Evolutionary conservation across 2,888 invertebrate species (phyloP), one percentile per base, ranked within the genome.

Genomic region (Drosophila birchii): DNA sequence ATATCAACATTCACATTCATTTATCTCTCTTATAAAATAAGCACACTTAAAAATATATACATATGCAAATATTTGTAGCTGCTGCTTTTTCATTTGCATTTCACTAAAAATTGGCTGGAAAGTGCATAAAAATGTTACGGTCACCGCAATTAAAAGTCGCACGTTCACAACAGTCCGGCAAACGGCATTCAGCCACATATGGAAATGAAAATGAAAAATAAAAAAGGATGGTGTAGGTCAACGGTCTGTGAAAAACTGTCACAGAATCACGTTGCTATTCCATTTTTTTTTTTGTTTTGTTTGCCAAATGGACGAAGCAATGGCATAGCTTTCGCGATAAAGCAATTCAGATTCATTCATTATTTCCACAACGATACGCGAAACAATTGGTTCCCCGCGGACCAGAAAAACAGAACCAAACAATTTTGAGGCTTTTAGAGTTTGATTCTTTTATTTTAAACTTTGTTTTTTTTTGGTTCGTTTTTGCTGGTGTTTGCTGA

Each of bases 301-400:
- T 76, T 69, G 63, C n/a, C 68, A 68, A 70, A 74, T 72, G 69
- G 76, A 60, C 47, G 61, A 20, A 51, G 23, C 32, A 39, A 41
- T 61, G 8, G 12, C 26, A 58, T 58, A 16, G 34, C 44, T 16
- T 47, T 49, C 29, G 47, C 54, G 26, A 38, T 55, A 45, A 56
- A 58, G 53, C 53, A 47, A 61, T 73, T 69, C 55, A 47, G 68
- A 64, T 78, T 70, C 80, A 85, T 87, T 85, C 80, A 85, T 82
- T 87, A 88, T 87, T 80, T 85, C 70, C 76, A 78, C 73, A 73
- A 67, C 68, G 82, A 64, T 77, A 67, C 61, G 75, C 78, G 80
- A 29, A 64, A 49, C 61, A 66, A 63, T 76, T 62, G 54, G 53
- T 43, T 68, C 68, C 59, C 64, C 60, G 55, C 41, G 58, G 45